phyloP scores from a whole-genome alignment of 1,140 invertebrate genomes.

The Pachyrhynchus sulphureomaculatus region DNA sequence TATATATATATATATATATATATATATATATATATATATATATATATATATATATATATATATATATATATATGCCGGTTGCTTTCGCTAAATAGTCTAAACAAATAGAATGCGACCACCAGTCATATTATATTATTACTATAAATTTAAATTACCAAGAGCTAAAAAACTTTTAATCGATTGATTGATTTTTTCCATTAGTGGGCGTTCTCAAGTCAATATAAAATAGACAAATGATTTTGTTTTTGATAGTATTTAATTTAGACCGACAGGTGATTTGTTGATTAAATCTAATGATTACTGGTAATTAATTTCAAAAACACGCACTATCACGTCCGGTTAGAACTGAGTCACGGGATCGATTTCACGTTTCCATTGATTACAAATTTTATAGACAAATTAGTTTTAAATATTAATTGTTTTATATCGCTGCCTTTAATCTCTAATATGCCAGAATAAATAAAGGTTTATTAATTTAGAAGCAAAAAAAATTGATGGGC shows the following conservation, averaged over 20 bases:
- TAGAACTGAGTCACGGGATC: slow-evolving; percentile 9
- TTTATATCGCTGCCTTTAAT: slow-evolving; percentile 9
- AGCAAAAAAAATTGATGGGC: too few species aligned
- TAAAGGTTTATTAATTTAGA: too few species aligned
- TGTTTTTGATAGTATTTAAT: slow-evolving; percentile 24
- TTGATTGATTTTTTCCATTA: too few species aligned
- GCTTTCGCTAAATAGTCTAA: too few species aligned
- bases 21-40: too few species aligned
- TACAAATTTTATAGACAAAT: slow-evolving; percentile 9
- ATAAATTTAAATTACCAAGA: too few species aligned
- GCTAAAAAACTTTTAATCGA: too few species aligned
- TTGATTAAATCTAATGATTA: slow-evolving; percentile 24
- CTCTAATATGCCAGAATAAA: neutral
- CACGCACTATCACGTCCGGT: slow-evolving; percentile 21
- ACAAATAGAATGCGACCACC: too few species aligned
- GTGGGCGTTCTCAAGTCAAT: neutral
- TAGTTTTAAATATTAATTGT: slow-evolving; percentile 12
- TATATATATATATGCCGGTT: too few species aligned
- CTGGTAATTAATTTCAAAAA: slow-evolving; percentile 24
- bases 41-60: too few species aligned
- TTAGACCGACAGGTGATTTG: slow-evolving; percentile 25
- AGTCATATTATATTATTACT: too few species aligned
- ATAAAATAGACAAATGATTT: slow-evolving; percentile 16
- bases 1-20: too few species aligned
- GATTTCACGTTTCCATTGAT: slow-evolving; percentile 22